These are phyloP conservation scores for Nesospiza acunhae DNA, from an alignment of 2,113 vertebrate species.

Conservation along the genomic window DNA sequence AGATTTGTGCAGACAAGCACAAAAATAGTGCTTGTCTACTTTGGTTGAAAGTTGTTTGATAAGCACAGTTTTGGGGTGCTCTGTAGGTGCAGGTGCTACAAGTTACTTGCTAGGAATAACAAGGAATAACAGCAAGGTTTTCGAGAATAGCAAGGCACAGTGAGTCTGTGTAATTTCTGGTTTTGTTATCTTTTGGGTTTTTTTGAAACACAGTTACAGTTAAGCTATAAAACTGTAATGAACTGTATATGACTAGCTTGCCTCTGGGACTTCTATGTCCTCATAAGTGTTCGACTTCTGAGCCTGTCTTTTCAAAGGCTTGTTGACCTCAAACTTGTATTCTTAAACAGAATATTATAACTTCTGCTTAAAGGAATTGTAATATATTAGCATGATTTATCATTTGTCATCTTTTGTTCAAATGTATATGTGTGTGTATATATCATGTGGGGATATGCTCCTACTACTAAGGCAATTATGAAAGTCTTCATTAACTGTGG, in stretches of 20 bases:
- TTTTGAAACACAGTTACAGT: background rate
- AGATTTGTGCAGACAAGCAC: background rate
- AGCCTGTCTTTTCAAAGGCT: background rate
- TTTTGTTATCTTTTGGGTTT: background rate
- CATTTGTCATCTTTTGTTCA: background rate
- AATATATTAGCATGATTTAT: background rate
- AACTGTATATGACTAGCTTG: background rate
- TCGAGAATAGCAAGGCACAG: background rate
- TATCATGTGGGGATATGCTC: background rate
- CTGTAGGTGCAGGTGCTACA: background rate
- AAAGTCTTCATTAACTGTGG: background rate
- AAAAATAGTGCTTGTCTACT: background rate
- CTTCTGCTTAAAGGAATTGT: background rate
- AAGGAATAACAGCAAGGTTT: background rate
- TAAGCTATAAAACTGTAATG: background rate
- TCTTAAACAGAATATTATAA: background rate
- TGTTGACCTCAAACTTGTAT: background rate
- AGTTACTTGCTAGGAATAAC: background rate
- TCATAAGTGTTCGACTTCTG: background rate
- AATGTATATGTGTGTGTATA: background rate
- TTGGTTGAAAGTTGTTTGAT: background rate
- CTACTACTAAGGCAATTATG: background rate
- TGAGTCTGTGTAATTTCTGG: background rate
- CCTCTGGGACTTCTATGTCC: background rate
- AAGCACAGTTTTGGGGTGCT: background rate